Base-by-base conservation (phyloP, 2,113 vertebrate species). In the Microtus montanus region DNA sequence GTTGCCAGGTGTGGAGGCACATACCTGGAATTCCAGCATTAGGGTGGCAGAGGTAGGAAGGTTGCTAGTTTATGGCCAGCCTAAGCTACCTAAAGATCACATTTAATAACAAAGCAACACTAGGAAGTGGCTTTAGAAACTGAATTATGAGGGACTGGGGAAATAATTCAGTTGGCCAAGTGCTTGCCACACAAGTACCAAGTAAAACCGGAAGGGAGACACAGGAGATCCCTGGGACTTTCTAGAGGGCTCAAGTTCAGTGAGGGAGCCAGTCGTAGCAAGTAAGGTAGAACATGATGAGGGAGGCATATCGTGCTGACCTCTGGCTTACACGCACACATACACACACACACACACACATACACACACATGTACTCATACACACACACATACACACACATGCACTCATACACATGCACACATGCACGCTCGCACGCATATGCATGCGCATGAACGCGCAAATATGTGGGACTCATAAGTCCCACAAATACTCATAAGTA, bases 331-430 rank as follows among this genome's bases (percentile, higher is more conserved):
- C 17, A 44, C n/a, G 28, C 22, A 13, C n/a, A 61, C 12, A 26
- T 15, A 8, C 8, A 15, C 11, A 20, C 44, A 44, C 14, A 3
- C 7, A 8, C 49, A 41, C 22, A 13, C n/a, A 61, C 12, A 26
- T 9, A 8, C 8, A 15, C 11, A 20, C 44, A 44, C 14, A 3
- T 12, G 2, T 3, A 9, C 49, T 44, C 14, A 3, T 7, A 8
- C 49, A 49, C 47, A 8, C 35, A n/a, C 11, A 58, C 14, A 3
- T 7, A 49, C 7, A 2, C 49, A 0, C 13, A 28, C 22, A 26
- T 12, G 2, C 35, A 38, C 6, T 44, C 47, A 47, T 22, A n/a
- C 14, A 3, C 14, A 49, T 10, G 11, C 11, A 0, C 13, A 28
- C 22, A 28, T 12, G 3, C 35, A 38, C 3, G n/a, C 15, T 15